Conservation (phyloP, 2,113 vertebrate genomes). For the Dasypus novemcinctus region DNA sequence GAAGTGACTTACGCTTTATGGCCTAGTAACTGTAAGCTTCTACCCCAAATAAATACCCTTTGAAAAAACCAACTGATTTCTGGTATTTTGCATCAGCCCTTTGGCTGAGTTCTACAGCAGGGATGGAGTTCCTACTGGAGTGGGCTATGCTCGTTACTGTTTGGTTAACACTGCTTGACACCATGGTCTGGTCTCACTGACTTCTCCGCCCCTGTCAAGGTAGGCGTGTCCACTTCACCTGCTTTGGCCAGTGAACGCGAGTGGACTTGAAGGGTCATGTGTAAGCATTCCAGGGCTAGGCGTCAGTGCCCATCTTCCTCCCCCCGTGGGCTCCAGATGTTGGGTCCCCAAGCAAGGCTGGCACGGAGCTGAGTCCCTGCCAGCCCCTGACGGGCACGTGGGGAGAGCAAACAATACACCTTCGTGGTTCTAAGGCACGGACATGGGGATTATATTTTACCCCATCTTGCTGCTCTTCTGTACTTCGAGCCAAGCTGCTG, state of each 20-base stretch:
- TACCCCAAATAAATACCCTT: too few relatives aligned
- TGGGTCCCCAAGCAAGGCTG: not conserved
- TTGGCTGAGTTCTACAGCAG: too few relatives aligned
- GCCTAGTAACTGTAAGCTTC: too few relatives aligned
- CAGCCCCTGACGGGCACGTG: accelerated
- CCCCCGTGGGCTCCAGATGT: not conserved
- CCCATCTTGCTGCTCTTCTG: not conserved
- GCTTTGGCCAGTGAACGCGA: not conserved
- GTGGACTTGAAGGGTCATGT: accelerated
- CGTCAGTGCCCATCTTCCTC: not conserved
- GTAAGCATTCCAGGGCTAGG: not conserved
- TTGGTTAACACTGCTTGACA: accelerated
- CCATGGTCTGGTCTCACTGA: not conserved
- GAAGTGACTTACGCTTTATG: too few relatives aligned
- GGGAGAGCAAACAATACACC: not conserved
- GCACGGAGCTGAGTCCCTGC: not conserved
- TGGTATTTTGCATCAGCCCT: too few relatives aligned
- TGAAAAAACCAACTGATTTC: too few relatives aligned
- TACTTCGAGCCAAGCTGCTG: not conserved
- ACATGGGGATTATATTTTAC: not conserved
- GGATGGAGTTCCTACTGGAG: not conserved
- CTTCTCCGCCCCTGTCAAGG: not conserved
- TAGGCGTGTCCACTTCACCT: not conserved
- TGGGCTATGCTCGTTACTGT: not conserved
- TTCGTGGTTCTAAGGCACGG: not conserved